Evolutionary conservation across 37 sponge, comb jelly and placozoan species (phyloP).

Genomic region (Eunapius fragilis): DNA sequence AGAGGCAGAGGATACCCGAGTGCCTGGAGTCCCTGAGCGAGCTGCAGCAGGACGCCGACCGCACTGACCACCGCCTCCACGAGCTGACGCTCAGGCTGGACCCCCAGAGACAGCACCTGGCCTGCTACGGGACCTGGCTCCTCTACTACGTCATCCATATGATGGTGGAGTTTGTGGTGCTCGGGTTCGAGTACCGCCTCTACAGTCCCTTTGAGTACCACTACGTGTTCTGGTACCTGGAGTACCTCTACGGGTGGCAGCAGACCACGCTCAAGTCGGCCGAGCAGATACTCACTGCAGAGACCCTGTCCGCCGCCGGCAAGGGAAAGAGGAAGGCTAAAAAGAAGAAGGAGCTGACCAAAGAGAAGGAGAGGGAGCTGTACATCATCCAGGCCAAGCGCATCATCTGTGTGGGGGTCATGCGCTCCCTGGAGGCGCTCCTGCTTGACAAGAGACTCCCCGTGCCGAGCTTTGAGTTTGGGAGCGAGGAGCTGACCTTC

Average conservation of each 20-base stretch:
- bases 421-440: conserved; percentile 77
- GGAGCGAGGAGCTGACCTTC: conserved; percentile 66
- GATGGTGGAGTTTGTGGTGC: conserved; percentile 83
- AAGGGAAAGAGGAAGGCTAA: conserved; percentile 70
- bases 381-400: conserved; percentile 48
- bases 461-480: conserved; percentile 44
- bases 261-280: conserved; percentile 71
- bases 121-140: conserved; percentile 75
- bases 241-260: conserved; percentile 88
- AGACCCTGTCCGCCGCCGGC: conserved; percentile 4
- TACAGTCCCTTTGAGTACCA: conserved; percentile 90
- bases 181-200: conserved; percentile 91
- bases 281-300: conserved; percentile 34
- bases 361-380: conserved; percentile 71
- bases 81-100: conserved; percentile 49
- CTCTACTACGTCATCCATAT: conserved; percentile 70
- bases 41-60: conserved; percentile 74
- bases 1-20: conserved; percentile 52
- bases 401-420: conserved; percentile 64
- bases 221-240: conserved; percentile 95
- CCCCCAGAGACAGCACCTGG: conserved; percentile 63
- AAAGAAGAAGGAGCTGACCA: conserved; percentile 58
- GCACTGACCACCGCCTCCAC: conserved; percentile 60
- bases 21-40: conserved; percentile 62
- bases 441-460: conserved; percentile 57